Percentiles rank a stretch among this genome's conserved stretches.
Evolutionary conservation across 2,113 vertebrate genomes (phyloP).

Genomic region (Hydropotes inermis): DNA sequence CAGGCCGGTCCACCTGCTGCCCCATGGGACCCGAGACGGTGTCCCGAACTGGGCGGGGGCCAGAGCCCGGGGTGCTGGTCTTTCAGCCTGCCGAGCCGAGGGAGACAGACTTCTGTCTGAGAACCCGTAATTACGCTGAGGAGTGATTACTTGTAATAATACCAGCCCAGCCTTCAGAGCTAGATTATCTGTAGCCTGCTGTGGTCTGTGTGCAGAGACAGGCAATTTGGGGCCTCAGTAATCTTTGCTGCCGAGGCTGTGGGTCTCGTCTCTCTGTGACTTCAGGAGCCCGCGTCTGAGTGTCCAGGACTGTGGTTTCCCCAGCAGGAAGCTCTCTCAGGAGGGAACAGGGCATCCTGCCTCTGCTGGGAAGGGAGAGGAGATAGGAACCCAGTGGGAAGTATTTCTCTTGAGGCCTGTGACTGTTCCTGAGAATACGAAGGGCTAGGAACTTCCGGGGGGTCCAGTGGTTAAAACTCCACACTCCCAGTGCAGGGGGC

Average conservation of each 20-base stretch:
- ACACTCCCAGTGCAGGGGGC: background rate
- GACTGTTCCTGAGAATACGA: too few species aligned
- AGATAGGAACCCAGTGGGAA: background rate
- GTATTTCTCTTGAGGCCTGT: background rate
- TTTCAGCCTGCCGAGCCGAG: background rate
- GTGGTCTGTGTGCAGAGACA: background rate
- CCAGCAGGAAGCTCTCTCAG: background rate
- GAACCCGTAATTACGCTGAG: background rate
- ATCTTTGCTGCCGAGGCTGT: background rate
- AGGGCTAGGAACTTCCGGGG: background rate
- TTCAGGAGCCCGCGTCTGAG: background rate
- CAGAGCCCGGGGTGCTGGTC: fast-evolving
- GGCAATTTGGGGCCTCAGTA: too few species aligned
- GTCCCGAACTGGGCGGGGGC: fast-evolving
- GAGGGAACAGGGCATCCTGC: background rate
- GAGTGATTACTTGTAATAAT: background rate
- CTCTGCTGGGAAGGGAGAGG: background rate
- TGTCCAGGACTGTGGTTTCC: background rate
- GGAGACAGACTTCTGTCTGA: background rate
- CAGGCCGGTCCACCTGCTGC: background rate
- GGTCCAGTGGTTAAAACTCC: background rate
- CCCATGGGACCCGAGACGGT: background rate
- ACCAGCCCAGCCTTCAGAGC: background rate
- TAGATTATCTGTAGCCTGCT: background rate
- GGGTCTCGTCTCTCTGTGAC: background rate